A percentile compares a stretch with the other conserved stretches of the same genome.
Conservation (phyloP, 2,888 invertebrate genomes). For the Phyllotreta striolata region DNA sequence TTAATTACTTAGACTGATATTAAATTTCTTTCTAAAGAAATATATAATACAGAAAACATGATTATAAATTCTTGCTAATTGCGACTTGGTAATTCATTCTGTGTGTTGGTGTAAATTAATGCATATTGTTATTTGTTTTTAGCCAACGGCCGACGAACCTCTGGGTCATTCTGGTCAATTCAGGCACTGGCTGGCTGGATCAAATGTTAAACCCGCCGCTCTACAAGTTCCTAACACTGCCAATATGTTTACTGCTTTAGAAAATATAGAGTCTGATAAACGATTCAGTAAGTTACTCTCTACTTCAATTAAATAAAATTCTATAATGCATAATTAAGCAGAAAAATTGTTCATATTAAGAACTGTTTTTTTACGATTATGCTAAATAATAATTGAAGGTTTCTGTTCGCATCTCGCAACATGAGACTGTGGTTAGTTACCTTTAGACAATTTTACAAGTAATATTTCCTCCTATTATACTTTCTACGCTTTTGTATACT, state of each 20-base stretch:
- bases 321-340: slow-evolving; percentile 13
- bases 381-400: slow-evolving; percentile 46
- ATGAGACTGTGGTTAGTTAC: slow-evolving; percentile 13
- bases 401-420: slow-evolving; percentile 35
- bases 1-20: background rate
- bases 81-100: background rate
- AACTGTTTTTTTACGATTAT: slow-evolving; percentile 26
- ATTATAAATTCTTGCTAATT: background rate
- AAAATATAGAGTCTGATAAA: slow-evolving; percentile 58
- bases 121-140: slow-evolving; percentile 22
- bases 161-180: slow-evolving; percentile 61
- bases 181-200: slow-evolving; percentile 58
- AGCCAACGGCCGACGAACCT: slow-evolving; percentile 61
- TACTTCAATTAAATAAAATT: slow-evolving; percentile 7
- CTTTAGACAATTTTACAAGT: slow-evolving; percentile 13
- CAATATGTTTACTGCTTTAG: slow-evolving; percentile 64
- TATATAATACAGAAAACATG: background rate
- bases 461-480: background rate
- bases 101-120: background rate
- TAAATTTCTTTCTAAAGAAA: background rate
- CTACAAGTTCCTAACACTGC: slow-evolving; percentile 51
- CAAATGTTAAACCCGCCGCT: slow-evolving; percentile 50
- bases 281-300: slow-evolving; percentile 44
- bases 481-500: background rate
- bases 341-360: slow-evolving; percentile 3